phyloP scores from a whole-genome alignment of 2,113 vertebrate genomes.

The Tragelaphus imberbis region DNA sequence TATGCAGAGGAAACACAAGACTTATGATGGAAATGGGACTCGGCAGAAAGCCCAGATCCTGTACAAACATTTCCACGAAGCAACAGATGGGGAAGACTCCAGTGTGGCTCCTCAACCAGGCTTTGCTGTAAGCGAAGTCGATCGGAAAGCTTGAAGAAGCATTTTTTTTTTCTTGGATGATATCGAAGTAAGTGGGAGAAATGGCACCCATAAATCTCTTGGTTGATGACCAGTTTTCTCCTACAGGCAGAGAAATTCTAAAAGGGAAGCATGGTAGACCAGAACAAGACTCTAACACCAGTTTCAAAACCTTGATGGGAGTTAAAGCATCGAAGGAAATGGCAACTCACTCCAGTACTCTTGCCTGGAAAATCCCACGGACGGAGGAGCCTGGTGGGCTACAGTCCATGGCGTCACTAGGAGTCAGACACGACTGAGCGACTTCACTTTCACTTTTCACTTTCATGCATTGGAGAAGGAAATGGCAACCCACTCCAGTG shows the following conservation, averaged over 20 bases:
- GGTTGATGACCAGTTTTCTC: background rate
- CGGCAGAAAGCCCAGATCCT: conserved; percentile 26
- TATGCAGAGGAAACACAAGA: conserved; percentile 26
- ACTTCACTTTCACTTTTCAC: no score
- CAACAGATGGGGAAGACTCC: background rate
- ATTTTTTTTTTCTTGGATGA: background rate
- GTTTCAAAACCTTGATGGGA: fast-evolving
- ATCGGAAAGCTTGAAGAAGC: background rate
- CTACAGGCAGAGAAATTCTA: background rate
- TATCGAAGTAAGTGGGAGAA: background rate
- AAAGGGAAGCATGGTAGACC: background rate
- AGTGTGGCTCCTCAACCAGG: background rate
- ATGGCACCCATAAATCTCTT: fast-evolving
- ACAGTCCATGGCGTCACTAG: no score
- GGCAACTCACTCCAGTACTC: no score
- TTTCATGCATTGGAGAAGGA: no score
- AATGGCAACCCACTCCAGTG: no score
- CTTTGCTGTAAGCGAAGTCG: background rate
- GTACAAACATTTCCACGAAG: background rate
- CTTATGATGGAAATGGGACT: background rate
- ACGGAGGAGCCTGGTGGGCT: no score
- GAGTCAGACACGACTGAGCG: no score
- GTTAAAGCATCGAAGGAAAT: no score
- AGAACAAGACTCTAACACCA: no score
- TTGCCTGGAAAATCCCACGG: no score